phyloP scores from a whole-genome alignment of 1,140 invertebrate genomes.

The Drosophila ananassae region DNA sequence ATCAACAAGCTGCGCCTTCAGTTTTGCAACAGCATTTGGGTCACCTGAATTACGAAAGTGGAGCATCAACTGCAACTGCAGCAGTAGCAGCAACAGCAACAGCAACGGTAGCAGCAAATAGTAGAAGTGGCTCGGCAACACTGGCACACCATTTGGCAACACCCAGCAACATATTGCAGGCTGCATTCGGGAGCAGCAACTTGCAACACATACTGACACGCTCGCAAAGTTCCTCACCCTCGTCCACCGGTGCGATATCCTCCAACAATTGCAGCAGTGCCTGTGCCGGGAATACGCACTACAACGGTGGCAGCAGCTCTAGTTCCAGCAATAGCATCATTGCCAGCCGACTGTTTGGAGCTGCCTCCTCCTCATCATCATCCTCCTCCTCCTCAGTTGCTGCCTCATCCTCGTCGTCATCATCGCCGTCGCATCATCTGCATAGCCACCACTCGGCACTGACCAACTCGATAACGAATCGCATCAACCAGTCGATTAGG shows the following conservation, averaged over 20 bases:
- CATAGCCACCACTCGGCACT: constrained; percentile 79
- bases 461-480: constrained; percentile 82
- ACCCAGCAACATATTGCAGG: constrained; percentile 78
- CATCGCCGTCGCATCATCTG: constrained; percentile 62
- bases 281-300: constrained; percentile 73
- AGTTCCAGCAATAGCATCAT: constrained; percentile 66
- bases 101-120: constrained; percentile 37
- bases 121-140: constrained; percentile 74
- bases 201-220: constrained; percentile 81
- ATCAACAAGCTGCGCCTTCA: constrained; percentile 59
- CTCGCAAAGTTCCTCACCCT: constrained; percentile 69
- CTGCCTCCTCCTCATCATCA: constrained; percentile 47
- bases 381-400: constrained; percentile 28
- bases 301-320: constrained; percentile 65
- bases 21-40: constrained; percentile 84
- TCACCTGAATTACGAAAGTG: constrained; percentile 84
- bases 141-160: constrained; percentile 81
- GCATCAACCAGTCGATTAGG: constrained; percentile 81
- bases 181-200: constrained; percentile 69
- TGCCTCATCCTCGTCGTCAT: constrained; percentile 37
- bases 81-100: constrained; percentile 20
- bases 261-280: constrained; percentile 76
- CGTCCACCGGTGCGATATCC: constrained; percentile 39
- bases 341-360: constrained; percentile 69
- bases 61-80: constrained; percentile 74